These are phyloP conservation scores for Acanthopagrus latus DNA, from an alignment of 2,797 vertebrate species.

Conservation along the genomic window DNA sequence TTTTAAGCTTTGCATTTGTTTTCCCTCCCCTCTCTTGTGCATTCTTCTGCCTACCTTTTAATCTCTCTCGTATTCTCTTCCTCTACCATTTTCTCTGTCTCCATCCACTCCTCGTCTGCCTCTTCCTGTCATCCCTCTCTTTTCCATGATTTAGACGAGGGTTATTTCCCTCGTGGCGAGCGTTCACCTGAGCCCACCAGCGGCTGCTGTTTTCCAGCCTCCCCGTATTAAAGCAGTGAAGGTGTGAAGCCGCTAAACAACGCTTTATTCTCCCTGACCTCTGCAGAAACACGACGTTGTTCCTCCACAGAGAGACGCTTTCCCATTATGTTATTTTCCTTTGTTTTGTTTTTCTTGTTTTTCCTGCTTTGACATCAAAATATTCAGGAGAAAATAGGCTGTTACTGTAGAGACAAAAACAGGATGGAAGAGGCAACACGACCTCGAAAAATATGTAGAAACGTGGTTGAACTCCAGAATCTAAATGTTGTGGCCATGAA, in stretches of 20 bases:
- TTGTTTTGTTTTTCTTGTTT: slow-evolving; percentile 16
- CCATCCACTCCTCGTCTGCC: neutral
- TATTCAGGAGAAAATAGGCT: slow-evolving; percentile 5
- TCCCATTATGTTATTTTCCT: slow-evolving; percentile 9
- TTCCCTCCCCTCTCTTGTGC: neutral
- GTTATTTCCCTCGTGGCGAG: slow-evolving; percentile 58
- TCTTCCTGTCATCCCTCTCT: slow-evolving; percentile 37
- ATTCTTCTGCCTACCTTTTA: slow-evolving; percentile 5
- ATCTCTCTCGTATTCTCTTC: slow-evolving; percentile 11
- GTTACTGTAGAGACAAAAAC: neutral
- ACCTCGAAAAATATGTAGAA: no score
- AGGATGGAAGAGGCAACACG: neutral
- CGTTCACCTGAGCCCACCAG: slow-evolving; percentile 47
- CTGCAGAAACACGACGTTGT: neutral
- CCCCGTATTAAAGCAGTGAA: slow-evolving; percentile 25
- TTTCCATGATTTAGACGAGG: slow-evolving; percentile 44
- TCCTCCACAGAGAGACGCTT: neutral
- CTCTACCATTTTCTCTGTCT: slow-evolving; percentile 11
- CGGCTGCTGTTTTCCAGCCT: slow-evolving; percentile 29
- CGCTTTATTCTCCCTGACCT: slow-evolving; percentile 13
- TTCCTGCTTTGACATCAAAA: slow-evolving; percentile 11
- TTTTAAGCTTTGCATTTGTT: neutral
- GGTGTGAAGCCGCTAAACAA: slow-evolving; percentile 32
- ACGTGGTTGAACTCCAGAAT: neutral
- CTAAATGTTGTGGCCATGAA: neutral